Conservation (phyloP, 2,888 invertebrate species). For the Coremacera marginata region DNA sequence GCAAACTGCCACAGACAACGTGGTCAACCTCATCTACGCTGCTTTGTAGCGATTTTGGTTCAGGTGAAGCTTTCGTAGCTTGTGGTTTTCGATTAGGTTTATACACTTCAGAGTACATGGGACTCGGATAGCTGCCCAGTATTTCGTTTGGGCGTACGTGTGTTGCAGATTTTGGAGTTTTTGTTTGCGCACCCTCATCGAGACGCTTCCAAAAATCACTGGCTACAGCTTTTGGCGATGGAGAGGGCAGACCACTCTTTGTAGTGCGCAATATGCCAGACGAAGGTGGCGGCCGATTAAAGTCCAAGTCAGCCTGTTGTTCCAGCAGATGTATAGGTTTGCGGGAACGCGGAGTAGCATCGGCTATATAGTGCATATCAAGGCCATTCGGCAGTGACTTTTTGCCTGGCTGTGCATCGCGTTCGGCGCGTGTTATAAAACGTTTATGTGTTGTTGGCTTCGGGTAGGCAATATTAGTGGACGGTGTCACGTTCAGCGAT, state of each 20-base stretch:
- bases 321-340: slow-evolving; percentile 79
- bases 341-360: slow-evolving; percentile 79
- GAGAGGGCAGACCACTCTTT: slow-evolving; percentile 61
- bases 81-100: slow-evolving; percentile 58
- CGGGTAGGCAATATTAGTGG: slow-evolving; percentile 24
- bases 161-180: slow-evolving; percentile 59
- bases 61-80: slow-evolving; percentile 8
- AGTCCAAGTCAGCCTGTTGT: slow-evolving; percentile 40
- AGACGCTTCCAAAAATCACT: slow-evolving; percentile 77
- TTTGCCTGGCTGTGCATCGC: slow-evolving; percentile 62
- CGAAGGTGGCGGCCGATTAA: slow-evolving; percentile 53
- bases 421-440: slow-evolving; percentile 63
- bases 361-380: slow-evolving; percentile 78
- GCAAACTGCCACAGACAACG: slow-evolving; percentile 64
- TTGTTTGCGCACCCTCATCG: slow-evolving; percentile 70
- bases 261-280: slow-evolving; percentile 63
- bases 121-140: slow-evolving; percentile 58
- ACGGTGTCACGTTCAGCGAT: slow-evolving; percentile 56
- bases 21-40: slow-evolving; percentile 53
- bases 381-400: slow-evolving; percentile 65
- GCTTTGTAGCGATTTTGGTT: neutral
- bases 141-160: slow-evolving; percentile 63
- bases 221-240: slow-evolving; percentile 68
- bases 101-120: slow-evolving; percentile 65
- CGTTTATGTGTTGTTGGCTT: slow-evolving; percentile 53